Evolutionary conservation across 2,888 invertebrate species (phyloP).

Genomic region (Pediacus dermestoides): DNA sequence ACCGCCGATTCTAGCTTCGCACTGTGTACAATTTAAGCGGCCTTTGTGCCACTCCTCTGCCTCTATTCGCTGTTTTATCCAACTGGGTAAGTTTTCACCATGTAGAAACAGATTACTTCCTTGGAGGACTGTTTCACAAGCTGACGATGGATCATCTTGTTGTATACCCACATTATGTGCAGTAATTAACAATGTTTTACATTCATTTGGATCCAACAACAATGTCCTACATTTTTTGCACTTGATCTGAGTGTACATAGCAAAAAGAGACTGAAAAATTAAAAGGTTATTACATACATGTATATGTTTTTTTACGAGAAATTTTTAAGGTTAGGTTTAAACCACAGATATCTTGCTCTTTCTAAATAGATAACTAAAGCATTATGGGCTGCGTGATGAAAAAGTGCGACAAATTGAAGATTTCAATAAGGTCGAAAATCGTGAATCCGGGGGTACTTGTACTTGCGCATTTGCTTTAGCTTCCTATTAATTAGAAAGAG

Average conservation of each 20-base stretch:
- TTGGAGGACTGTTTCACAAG: constrained; percentile 29
- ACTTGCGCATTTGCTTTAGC: no score
- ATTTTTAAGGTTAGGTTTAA: no score
- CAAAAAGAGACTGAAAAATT: no score
- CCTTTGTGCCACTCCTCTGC: constrained; percentile 63
- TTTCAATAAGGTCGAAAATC: no score
- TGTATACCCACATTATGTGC: constrained; percentile 31
- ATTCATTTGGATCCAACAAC: constrained; percentile 30
- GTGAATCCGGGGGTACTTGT: no score
- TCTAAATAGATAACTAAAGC: no score
- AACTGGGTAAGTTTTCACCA: constrained; percentile 57
- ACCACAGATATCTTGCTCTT: no score
- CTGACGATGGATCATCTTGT: constrained; percentile 13
- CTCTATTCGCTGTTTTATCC: constrained; percentile 56
- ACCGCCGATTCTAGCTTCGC: constrained; percentile 60
- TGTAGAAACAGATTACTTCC: constrained; percentile 50
- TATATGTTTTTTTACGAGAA: no score
- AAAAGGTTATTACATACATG: no score
- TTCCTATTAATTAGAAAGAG: no score
- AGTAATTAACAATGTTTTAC: constrained; percentile 32
- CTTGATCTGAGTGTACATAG: constrained; percentile 29
- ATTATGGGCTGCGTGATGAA: no score
- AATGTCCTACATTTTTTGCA: constrained; percentile 43
- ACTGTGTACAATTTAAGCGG: constrained; percentile 61
- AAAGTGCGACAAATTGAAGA: no score